Percentiles rank a stretch among this genome's conserved stretches.
Conservation (phyloP, 2,888 invertebrate genomes). For the Piscicola geometra region DNA sequence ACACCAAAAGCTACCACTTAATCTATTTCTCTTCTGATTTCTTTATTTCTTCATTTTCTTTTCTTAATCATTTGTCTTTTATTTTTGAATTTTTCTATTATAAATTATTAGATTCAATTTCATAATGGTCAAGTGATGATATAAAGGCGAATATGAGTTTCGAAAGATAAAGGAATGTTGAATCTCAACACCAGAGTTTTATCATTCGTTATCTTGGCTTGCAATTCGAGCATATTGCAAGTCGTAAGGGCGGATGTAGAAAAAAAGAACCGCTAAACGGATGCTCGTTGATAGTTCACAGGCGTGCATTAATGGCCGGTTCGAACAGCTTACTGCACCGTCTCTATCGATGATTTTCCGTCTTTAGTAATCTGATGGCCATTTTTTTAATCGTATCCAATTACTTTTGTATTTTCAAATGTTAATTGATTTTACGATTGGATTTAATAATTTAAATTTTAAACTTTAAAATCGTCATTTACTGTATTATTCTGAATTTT, state of each 20-base stretch:
- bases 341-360: constrained; percentile 20
- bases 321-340: neutral
- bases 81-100: neutral
- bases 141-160: constrained; percentile 34
- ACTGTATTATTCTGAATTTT: too few relatives aligned
- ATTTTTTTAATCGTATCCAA: neutral
- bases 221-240: neutral
- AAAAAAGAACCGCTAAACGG: constrained; percentile 15
- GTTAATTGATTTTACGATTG: too few relatives aligned
- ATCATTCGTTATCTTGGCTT: constrained; percentile 32
- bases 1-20: too few relatives aligned
- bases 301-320: neutral
- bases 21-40: too few relatives aligned
- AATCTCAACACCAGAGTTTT: constrained; percentile 14
- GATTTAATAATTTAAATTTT: too few relatives aligned
- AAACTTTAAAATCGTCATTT: too few relatives aligned
- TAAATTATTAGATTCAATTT: neutral
- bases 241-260: constrained; percentile 32
- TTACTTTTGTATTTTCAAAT: too few relatives aligned
- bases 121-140: constrained; percentile 30
- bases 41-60: too few relatives aligned
- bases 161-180: neutral
- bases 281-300: neutral
- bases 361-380: constrained; percentile 34
- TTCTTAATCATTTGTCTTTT: neutral